These are phyloP conservation scores for Nymphalis io DNA, from an alignment of 1,140 invertebrate genomes.

Conservation along the genomic window DNA sequence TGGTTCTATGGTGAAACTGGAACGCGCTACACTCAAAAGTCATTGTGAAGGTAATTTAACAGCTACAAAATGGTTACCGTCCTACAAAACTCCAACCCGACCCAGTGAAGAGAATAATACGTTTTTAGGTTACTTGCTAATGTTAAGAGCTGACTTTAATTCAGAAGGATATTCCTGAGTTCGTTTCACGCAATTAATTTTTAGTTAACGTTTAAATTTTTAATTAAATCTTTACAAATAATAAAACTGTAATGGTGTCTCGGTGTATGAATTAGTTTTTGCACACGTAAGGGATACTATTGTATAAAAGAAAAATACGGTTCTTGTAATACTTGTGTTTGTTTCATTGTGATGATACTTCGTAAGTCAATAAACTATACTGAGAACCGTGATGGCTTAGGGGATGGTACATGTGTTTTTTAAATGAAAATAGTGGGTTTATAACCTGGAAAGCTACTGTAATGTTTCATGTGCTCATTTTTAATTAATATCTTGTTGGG, in stretches of 20 bases:
- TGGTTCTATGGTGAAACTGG: constrained; percentile 27
- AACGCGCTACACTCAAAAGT: constrained; percentile 25
- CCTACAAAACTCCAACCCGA: constrained; percentile 27
- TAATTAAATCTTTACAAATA: background rate
- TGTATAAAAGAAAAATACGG: no score
- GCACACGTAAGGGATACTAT: no score
- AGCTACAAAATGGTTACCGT: constrained; percentile 20
- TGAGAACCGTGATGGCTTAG: no score
- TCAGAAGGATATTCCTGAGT: constrained; percentile 21
- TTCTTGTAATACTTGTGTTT: no score
- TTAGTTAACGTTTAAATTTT: background rate
- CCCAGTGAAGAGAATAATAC: constrained; percentile 27
- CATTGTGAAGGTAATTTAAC: constrained; percentile 39
- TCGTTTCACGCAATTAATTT: constrained; percentile 8
- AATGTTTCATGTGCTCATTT: no score
- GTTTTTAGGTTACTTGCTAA: constrained; percentile 36
- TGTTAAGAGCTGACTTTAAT: constrained; percentile 22
- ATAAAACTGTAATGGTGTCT: background rate
- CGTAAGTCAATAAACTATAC: no score
- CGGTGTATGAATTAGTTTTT: no score
- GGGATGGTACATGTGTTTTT: no score
- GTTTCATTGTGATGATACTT: no score
- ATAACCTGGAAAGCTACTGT: no score
- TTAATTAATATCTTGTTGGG: no score
- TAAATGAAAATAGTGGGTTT: no score